phyloP scores from a whole-genome alignment of 2,888 invertebrate species.

The Escarpia spicata region DNA sequence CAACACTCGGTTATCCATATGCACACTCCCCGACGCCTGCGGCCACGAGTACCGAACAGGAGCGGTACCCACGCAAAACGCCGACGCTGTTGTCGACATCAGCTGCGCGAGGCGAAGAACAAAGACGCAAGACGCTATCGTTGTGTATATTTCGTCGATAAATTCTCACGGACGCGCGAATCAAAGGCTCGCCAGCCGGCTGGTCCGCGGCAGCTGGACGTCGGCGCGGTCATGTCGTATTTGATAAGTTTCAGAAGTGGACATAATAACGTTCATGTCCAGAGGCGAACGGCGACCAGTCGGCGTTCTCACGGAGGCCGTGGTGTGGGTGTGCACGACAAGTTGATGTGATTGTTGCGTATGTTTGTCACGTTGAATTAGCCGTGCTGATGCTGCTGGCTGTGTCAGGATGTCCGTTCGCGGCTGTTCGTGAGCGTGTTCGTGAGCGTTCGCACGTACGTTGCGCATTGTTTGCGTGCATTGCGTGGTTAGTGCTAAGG shows the following conservation, averaged over 20 bases:
- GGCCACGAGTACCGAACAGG: not conserved
- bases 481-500: not conserved
- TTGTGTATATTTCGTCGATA: not conserved
- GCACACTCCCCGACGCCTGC: not conserved
- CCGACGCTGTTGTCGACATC: not conserved
- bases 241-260: not conserved
- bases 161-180: not conserved
- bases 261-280: not conserved
- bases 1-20: not conserved
- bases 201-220: not conserved
- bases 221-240: not conserved
- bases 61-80: not conserved
- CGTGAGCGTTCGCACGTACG: not conserved
- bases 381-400: not conserved
- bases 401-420: not conserved
- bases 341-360: not conserved
- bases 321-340: not conserved
- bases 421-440: not conserved
- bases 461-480: not conserved
- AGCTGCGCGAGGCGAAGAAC: not conserved
- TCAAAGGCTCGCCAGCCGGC: constrained; percentile 1
- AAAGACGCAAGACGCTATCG: not conserved
- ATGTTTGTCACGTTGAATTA: constrained; percentile 1
- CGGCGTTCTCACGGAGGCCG: not conserved
- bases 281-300: not conserved